Evolutionary conservation across 2,888 invertebrate genomes (phyloP), one percentile per base, ranked within the genome.

Genomic region (Harpagoxenus sublaevis): DNA sequence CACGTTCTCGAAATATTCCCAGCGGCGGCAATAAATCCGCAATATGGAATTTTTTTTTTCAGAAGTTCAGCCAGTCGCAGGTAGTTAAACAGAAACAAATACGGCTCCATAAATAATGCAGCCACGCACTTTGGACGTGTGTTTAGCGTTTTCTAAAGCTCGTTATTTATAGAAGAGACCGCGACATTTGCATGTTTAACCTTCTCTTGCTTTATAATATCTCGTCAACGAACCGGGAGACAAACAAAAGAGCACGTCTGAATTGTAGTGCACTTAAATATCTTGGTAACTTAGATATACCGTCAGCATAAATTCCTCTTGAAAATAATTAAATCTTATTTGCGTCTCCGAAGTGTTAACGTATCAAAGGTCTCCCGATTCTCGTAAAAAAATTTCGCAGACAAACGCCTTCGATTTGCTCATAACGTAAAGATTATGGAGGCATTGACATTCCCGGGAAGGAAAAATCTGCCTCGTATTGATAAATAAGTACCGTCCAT

Each of bases 61-160:
- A 68, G 5, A 55, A 42, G 42, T 68, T 78, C 39, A 53, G 28
- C 77, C 12, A 78, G 53, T 66, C 55, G 42, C 28, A 31, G 42
- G 18, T 45, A 78, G 42, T 68, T 78, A 78, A 78, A 78, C 78
- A 42, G 78, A 78, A 68, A 78, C 15, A 78, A 78, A 68, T 68
- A 55, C n/a, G 42, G n/a, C 42, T 42, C n/a, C 78, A 55, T 78
- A 78, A 78, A 78, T 78, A 78, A 78, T 68, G n/a, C 78, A 68
- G 12, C 9, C 75, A 18, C 39, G 39, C 39, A n/a, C 9, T 65
- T 65, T 39, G 23, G 28, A 78, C 28, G 42, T 53, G 53, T 66
- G 66, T 77, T 77, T 77, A 77, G 55, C 55, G 68, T 78, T 78
- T 68, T 78, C 55, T 39, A 77, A 66, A 77, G 53, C 53, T 55